Evolutionary conservation across 2,888 invertebrate species (phyloP), one percentile per base, ranked within the genome.

Genomic region (Clanis bilineata): DNA sequence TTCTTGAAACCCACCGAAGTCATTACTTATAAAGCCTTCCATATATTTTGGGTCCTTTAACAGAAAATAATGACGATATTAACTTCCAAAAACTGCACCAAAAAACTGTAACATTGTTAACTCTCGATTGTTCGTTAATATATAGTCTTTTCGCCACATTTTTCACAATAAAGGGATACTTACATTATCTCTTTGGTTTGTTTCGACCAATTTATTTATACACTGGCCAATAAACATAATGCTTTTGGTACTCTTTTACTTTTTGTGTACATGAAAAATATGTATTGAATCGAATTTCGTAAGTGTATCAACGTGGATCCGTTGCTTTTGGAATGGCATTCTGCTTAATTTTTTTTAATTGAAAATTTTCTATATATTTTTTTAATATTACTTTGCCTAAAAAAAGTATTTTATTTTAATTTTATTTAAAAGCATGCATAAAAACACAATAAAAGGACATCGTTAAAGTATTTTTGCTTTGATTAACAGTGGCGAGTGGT

Each of bases 221-320:
- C 85, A 83, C 86, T 83, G 84, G 80, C 79, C 83, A 82, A 86
- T 87, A 88, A 88, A 87, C 81, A 80, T 79, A 65, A 68, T 57
- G 60, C 68, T 66, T 74, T 73, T 77, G 51, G 51, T 41, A 32
- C 72, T 74, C 79, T 72, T 71, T 80, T 76, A 77, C 71, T 76
- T 77, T 73, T 72, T 73, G 68, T 71, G 71, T 63, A 71, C 73
- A 78, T 25, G 51, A 41, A 39, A 32, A 79, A 85, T 83, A 82
- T 51, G 51, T 85, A 86, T 86, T 76, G 82, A 76, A 69, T 69
- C 70, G 73, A 72, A 75, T 80, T 80, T 79, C 71, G 82, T 82
- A 87, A 80, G 78, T 88, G 83, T 86, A 86, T 76, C 85, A 78
- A 23, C 75, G 28, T 45, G 67, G 78, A 77, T 64, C 64, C 39